A percentile compares a stretch with the other conserved stretches of the same genome.
phyloP scores from a whole-genome alignment of 2,797 vertebrate genomes.

The Sebastes trivittatus region DNA sequence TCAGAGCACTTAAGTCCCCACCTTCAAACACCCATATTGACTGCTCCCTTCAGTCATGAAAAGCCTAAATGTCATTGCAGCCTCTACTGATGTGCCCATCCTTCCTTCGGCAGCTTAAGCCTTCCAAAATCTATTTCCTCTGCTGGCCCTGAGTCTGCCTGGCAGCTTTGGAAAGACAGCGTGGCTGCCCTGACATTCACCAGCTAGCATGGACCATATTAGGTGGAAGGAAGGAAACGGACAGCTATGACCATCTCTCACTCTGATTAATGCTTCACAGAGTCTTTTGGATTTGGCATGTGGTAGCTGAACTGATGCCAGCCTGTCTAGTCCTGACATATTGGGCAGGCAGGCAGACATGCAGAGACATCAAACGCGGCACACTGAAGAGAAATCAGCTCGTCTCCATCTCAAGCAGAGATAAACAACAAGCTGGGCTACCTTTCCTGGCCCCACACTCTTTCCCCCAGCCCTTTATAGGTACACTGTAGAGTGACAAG shows the following conservation, averaged over 20 bases:
- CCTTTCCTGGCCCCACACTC: not conserved
- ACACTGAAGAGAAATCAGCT: slow-evolving; percentile 35
- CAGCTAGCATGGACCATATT: slow-evolving; percentile 38
- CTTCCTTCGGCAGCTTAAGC: slow-evolving; percentile 31
- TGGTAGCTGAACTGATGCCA: slow-evolving; percentile 55
- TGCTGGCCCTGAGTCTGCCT: slow-evolving; percentile 32
- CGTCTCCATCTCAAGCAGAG: slow-evolving; percentile 29
- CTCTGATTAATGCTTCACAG: slow-evolving; percentile 63
- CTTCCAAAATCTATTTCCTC: slow-evolving; percentile 42
- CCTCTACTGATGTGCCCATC: slow-evolving; percentile 33
- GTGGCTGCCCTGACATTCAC: slow-evolving; percentile 40
- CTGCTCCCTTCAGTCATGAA: slow-evolving; percentile 9
- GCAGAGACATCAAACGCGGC: slow-evolving; percentile 40
- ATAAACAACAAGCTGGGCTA: slow-evolving; percentile 22
- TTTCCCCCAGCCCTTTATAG: not conserved
- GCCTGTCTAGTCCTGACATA: slow-evolving; percentile 62
- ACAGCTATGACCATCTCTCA: slow-evolving; percentile 49
- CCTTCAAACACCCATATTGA: slow-evolving; percentile 19
- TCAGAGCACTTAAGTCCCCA: not conserved
- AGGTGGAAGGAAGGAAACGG: slow-evolving; percentile 41
- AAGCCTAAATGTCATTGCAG: slow-evolving; percentile 43
- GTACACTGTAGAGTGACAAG: too few species aligned
- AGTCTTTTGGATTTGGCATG: slow-evolving; percentile 60
- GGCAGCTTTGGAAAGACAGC: slow-evolving; percentile 22
- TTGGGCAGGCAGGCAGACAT: slow-evolving; percentile 52